Conservation (phyloP, 2,113 vertebrate species). For the Epinephelus moara region DNA sequence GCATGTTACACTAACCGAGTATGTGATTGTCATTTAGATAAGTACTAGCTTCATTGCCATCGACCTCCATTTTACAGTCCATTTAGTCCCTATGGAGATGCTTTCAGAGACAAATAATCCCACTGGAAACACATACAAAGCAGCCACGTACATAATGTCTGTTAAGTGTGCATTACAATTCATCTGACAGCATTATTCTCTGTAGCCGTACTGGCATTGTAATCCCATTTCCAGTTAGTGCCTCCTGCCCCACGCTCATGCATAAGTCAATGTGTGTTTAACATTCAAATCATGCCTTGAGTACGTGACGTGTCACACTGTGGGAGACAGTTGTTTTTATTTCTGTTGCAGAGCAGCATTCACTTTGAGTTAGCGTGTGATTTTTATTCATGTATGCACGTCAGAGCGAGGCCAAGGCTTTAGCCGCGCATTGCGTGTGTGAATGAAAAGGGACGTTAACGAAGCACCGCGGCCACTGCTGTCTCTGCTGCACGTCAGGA, state of each 20-base stretch:
- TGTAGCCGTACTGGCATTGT: constrained; percentile 56
- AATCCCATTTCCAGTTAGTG: constrained; percentile 78
- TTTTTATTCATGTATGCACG: constrained; percentile 77
- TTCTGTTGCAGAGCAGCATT: constrained; percentile 59
- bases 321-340: constrained; percentile 77
- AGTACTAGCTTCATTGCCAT: constrained; percentile 45
- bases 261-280: constrained; percentile 79
- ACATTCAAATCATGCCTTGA: constrained; percentile 76
- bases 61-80: constrained; percentile 57
- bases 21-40: constrained; percentile 63
- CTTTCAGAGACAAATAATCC: constrained; percentile 63
- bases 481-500: constrained; percentile 47
- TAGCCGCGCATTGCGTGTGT: constrained; percentile 39
- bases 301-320: constrained; percentile 53
- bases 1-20: constrained; percentile 11
- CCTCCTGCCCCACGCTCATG: constrained; percentile 68
- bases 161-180: constrained; percentile 69
- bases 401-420: constrained; percentile 69
- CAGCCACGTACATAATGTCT: constrained; percentile 59
- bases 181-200: constrained; percentile 69
- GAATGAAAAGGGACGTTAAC: constrained; percentile 67
- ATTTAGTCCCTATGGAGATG: constrained; percentile 56
- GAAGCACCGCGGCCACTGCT: constrained; percentile 33
- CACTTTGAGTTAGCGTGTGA: constrained; percentile 65
- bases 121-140: constrained; percentile 49